Evolutionary conservation across 35 echinoderm and acorn worm genomes (phyloP).

Genomic region (Acanthaster planci): DNA sequence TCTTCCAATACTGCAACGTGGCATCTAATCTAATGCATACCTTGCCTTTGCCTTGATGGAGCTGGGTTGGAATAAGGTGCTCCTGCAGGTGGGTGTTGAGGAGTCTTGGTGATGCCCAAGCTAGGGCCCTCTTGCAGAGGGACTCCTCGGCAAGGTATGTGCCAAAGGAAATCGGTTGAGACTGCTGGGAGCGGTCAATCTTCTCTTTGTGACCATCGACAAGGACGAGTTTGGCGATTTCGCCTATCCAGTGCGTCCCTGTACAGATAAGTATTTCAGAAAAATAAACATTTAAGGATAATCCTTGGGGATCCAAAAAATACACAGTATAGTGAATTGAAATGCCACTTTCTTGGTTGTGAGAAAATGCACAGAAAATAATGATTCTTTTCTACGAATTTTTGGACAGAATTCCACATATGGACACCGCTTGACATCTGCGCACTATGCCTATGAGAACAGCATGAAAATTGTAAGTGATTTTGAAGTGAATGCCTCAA

Average conservation of each 20-base stretch:
- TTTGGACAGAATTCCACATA: too few relatives aligned
- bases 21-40: background rate
- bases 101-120: background rate
- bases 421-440: too few relatives aligned
- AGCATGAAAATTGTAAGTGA: too few relatives aligned
- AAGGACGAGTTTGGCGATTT: background rate
- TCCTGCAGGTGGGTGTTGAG: background rate
- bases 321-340: too few relatives aligned
- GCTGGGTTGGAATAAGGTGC: background rate
- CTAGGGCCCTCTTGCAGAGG: background rate
- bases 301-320: too few relatives aligned
- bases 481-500: too few relatives aligned
- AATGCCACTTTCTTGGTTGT: too few relatives aligned
- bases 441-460: too few relatives aligned
- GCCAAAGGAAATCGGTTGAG: background rate
- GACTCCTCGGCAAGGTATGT: background rate
- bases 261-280: background rate
- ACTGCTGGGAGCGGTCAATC: background rate
- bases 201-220: background rate
- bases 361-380: too few relatives aligned
- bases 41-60: slow-evolving; percentile 17
- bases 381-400: too few relatives aligned
- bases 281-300: too few relatives aligned
- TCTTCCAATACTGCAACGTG: too few relatives aligned
- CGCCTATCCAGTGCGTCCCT: background rate